These are phyloP conservation scores for Pseudochaenichthys georgianus DNA, from an alignment of 2,797 vertebrate genomes.

Conservation along the genomic window DNA sequence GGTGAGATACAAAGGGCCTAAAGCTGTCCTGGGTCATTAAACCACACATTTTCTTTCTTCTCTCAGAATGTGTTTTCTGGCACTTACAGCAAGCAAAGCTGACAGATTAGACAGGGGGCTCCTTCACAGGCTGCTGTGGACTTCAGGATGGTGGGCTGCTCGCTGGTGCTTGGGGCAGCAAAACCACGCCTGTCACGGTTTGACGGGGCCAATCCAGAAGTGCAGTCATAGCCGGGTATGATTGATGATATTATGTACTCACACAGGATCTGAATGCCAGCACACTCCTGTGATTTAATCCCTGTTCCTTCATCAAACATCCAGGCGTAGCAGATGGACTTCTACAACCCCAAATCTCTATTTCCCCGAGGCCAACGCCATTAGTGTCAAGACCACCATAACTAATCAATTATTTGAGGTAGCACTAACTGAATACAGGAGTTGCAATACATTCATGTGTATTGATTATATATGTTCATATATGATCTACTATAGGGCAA, in stretches of 20 bases:
- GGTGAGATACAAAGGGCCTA: constrained; percentile 69
- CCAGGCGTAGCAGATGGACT: constrained; percentile 64
- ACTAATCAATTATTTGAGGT: constrained; percentile 50
- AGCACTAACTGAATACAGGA: constrained; percentile 12
- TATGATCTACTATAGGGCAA: neutral
- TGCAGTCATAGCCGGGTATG: constrained; percentile 71
- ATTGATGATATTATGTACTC: constrained; percentile 85
- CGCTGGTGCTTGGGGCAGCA: constrained; percentile 71
- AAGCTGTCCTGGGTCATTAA: constrained; percentile 82
- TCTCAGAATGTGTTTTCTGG: constrained; percentile 74
- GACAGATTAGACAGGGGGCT: constrained; percentile 80
- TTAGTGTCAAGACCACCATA: constrained; percentile 41
- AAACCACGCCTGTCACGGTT: constrained; percentile 75
- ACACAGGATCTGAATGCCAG: constrained; percentile 78
- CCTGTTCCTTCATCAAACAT: constrained; percentile 74
- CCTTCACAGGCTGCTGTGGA: constrained; percentile 68
- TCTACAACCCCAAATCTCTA: constrained; percentile 27
- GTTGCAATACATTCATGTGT: neutral
- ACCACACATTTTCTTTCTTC: constrained; percentile 75
- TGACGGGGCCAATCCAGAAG: constrained; percentile 76
- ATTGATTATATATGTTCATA: neutral
- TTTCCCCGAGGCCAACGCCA: constrained; percentile 35
- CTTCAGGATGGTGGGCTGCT: constrained; percentile 74
- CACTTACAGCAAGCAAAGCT: constrained; percentile 70
- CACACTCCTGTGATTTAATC: constrained; percentile 80